phyloP scores from a whole-genome alignment of 2,888 invertebrate species.

The Rhogogaster chlorosoma region DNA sequence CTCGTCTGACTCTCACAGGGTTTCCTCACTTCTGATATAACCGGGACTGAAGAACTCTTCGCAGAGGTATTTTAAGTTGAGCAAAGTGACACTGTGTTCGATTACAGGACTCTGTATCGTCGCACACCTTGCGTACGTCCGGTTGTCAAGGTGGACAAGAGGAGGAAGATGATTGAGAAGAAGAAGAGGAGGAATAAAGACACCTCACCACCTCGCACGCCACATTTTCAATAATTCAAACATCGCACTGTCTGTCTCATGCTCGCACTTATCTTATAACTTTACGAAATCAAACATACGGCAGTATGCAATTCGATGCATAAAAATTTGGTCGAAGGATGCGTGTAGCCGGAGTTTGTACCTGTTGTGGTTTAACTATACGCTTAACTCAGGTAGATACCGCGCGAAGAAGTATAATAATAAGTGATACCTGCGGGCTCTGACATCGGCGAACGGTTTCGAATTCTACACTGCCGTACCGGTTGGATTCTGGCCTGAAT shows the following conservation, averaged over 20 bases:
- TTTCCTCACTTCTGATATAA: not conserved
- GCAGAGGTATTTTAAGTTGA: not conserved
- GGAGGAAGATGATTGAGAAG: not conserved
- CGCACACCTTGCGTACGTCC: constrained; percentile 22
- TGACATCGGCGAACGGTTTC: constrained; percentile 66
- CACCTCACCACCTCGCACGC: constrained; percentile 29
- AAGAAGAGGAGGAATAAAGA: not conserved
- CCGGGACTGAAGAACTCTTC: not conserved
- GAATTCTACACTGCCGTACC: constrained; percentile 60
- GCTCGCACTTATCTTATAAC: constrained; percentile 4
- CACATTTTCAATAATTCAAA: constrained; percentile 16
- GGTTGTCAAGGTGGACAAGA: constrained; percentile 27
- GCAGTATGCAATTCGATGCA: not conserved
- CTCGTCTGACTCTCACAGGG: constrained; percentile 2
- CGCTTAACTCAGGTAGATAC: not conserved
- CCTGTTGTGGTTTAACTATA: constrained; percentile 25
- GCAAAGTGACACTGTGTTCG: not conserved
- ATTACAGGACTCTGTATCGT: constrained; percentile 10
- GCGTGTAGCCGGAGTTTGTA: not conserved
- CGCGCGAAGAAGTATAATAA: constrained; percentile 9
- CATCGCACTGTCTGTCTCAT: constrained; percentile 17
- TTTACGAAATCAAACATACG: not conserved
- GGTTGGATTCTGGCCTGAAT: constrained; percentile 69
- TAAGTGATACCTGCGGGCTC: constrained; percentile 67
- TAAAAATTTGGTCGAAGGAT: not conserved